Base-by-base conservation (phyloP, 2,113 vertebrate genomes). In the Rhinichthys klamathensis region DNA sequence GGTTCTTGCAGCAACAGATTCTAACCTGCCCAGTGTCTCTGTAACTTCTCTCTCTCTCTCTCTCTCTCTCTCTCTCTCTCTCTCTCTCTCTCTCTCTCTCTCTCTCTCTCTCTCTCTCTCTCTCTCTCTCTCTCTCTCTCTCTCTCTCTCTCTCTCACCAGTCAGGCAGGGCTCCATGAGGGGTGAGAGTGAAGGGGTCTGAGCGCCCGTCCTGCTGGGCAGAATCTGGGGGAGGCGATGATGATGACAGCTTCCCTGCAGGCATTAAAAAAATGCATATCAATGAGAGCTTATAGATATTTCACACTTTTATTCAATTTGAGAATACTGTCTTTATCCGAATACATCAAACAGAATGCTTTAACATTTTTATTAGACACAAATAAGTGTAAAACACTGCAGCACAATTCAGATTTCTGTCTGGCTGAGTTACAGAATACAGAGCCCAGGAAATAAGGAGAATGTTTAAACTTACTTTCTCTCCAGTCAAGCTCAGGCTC, bases 121-220 rank as follows among this genome's bases (percentile, higher is more conserved):
- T 35, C 32, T 35, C 32, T 35, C 3, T 35, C 32, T 35, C 32
- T 35, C 32, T 38, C 35, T 38, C 35, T 38, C 35, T 38, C 35
- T 38, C 35, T 38, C 35, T 38, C 5, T 38, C 63, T 63, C 4
- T 85, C 30, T 60, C 93, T 93, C 87, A 96, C 95, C 95, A 95
- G 89, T 96, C 93, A 63, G 94, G 93, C 15, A 96, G 90, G 2
- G 95, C 91, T 87, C 95, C 94, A 23, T 95, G 84, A 4, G 91
- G 91, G 8, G 92, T 93, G 6, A 94, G 92, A 83, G 88, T 91
- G 86, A 95, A 94, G 76, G 91, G 92, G 84, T 91, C 87, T 73
- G 86, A 87, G 0, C 83, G 82, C 13, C 72, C 79, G 30, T 92
- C 87, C 25, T 27, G 72, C 25, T 44, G 86, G 44, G 7, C 69